Evolutionary conservation across 2,888 invertebrate species (phyloP).

Genomic region (Drosophila mimetica): DNA sequence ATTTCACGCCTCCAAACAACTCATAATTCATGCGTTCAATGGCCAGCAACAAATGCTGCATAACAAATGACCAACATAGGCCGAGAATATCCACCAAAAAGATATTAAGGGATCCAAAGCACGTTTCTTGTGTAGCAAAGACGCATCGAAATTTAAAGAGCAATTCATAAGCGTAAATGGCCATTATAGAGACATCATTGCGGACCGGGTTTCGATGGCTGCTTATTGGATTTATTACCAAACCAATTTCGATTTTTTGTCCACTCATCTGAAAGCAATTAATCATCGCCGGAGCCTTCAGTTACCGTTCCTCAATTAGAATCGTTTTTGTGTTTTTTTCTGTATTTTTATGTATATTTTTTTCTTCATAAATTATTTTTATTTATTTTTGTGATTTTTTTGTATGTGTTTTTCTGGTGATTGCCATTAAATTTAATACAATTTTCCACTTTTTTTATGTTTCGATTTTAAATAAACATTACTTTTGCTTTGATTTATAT

Average conservation of each 20-base stretch:
- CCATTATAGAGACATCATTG: conserved; percentile 69
- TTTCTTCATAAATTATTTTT: conserved; percentile 78
- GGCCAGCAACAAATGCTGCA: conserved; percentile 67
- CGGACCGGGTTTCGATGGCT: conserved; percentile 21
- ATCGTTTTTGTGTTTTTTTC: conserved; percentile 47
- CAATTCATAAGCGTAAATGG: conserved; percentile 79
- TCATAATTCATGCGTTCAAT: conserved; percentile 71
- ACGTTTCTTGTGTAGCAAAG: conserved; percentile 64
- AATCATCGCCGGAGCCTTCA: conserved; percentile 65
- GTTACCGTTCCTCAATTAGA: conserved; percentile 72
- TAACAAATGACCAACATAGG: conserved; percentile 68
- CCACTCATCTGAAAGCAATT: conserved; percentile 69
- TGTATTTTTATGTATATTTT: conserved; percentile 47
- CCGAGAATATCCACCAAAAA: conserved; percentile 7
- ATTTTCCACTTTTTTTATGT: conserved; percentile 49
- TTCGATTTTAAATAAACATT: conserved; percentile 68
- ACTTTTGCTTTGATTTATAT: conserved; percentile 57
- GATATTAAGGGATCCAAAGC: conserved; percentile 19
- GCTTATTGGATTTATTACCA: conserved; percentile 44
- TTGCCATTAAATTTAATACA: conserved; percentile 62
- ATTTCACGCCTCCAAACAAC: conserved; percentile 80
- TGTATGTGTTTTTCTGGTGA: conserved; percentile 50
- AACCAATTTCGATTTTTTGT: conserved; percentile 60
- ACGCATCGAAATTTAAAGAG: conserved; percentile 80
- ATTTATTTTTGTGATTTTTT: conserved; percentile 63